Conservation (phyloP, 2,113 vertebrate species). For the Platysteira castanea region DNA sequence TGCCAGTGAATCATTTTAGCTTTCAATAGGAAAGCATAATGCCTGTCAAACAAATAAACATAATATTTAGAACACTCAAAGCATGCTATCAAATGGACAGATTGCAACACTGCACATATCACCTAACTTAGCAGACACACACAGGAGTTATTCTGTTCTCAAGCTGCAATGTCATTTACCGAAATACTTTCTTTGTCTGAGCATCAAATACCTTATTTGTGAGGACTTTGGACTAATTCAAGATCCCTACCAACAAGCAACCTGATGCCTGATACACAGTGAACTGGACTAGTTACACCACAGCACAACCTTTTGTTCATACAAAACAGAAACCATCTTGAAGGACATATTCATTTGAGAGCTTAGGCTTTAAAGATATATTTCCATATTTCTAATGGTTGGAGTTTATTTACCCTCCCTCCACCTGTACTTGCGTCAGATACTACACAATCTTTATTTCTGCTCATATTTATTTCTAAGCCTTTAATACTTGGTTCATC, state of each 20-base stretch:
- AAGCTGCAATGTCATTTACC: not conserved
- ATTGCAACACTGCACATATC: not conserved
- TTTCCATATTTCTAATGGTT: not conserved
- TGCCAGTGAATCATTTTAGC: not conserved
- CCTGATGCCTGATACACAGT: not conserved
- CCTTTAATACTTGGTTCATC: not conserved
- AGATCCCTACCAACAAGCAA: not conserved
- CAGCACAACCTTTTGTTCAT: not conserved
- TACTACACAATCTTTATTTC: not conserved
- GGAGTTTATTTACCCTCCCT: not conserved
- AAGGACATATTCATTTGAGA: not conserved
- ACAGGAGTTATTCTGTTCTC: slow-evolving; percentile 25
- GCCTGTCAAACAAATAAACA: slow-evolving; percentile 19
- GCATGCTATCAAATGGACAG: slow-evolving; percentile 4
- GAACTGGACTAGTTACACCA: not conserved
- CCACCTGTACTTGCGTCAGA: not conserved
- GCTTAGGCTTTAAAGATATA: not conserved
- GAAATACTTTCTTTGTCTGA: slow-evolving; percentile 6
- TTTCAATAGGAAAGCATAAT: not conserved
- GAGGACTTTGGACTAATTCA: not conserved
- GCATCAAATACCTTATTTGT: not conserved
- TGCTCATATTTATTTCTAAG: not conserved
- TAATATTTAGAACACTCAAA: slow-evolving; percentile 2
- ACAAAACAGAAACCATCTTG: not conserved
- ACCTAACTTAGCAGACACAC: not conserved